Evolutionary conservation across 2,888 invertebrate genomes (phyloP).

Genomic region (Netelia virgata): DNA sequence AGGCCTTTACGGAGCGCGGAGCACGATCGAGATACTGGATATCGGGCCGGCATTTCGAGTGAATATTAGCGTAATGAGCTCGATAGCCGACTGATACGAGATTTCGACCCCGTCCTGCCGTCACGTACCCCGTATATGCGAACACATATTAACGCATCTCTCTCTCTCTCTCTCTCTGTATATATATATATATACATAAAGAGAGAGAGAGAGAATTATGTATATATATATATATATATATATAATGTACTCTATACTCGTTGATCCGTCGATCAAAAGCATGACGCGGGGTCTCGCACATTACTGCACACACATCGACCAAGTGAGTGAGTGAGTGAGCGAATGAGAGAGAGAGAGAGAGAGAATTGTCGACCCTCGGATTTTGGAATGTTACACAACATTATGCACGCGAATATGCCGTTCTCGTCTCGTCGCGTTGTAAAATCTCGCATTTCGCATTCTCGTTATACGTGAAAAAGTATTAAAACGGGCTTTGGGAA

Average conservation of each 20-base stretch:
- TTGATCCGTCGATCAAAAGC: slow-evolving; percentile 66
- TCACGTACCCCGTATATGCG: slow-evolving; percentile 73
- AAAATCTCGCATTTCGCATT: slow-evolving; percentile 11
- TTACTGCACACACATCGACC: slow-evolving; percentile 17
- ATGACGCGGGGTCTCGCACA: slow-evolving; percentile 41
- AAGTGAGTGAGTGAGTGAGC: slow-evolving; percentile 9
- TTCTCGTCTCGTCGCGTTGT: slow-evolving; percentile 11
- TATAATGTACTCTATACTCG: no score
- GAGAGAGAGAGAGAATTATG: no score
- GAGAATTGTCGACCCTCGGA: slow-evolving; percentile 57
- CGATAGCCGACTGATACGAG: slow-evolving; percentile 81
- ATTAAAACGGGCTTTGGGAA: slow-evolving; percentile 18
- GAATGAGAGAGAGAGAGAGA: slow-evolving; percentile 21
- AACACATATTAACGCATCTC: background rate
- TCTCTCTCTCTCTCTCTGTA: no score
- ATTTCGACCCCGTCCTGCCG: slow-evolving; percentile 78
- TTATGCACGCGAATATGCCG: slow-evolving; percentile 46
- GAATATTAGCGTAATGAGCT: slow-evolving; percentile 84
- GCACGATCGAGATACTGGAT: slow-evolving; percentile 82
- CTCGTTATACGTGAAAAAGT: background rate
- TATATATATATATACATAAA: no score
- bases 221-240: no score
- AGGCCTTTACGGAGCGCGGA: slow-evolving; percentile 80
- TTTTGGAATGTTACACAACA: slow-evolving; percentile 58
- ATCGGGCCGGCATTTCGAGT: slow-evolving; percentile 82